Evolutionary conservation across 2,113 vertebrate species (phyloP).

Genomic region (Muscicapa adusta): DNA sequence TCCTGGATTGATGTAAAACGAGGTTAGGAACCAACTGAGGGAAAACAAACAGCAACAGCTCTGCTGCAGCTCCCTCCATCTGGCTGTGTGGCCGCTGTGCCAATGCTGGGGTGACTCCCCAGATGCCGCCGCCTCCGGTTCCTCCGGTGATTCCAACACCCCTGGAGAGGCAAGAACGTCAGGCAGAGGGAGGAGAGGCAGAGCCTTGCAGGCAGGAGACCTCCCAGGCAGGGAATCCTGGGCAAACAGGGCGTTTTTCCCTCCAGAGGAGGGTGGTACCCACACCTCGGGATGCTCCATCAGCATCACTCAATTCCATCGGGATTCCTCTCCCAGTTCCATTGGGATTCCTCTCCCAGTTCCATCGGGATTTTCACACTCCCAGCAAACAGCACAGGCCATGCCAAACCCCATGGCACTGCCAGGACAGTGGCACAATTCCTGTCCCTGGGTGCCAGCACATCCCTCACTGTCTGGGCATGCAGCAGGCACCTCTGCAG

Average conservation of each 20-base stretch:
- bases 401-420: not conserved
- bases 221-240: not conserved
- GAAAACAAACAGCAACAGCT: not conserved
- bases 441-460: not conserved
- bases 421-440: not conserved
- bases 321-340: not conserved
- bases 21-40: not conserved
- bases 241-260: not conserved
- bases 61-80: not conserved
- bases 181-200: not conserved
- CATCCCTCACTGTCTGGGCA: slow-evolving; percentile 1
- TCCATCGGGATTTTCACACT: not conserved
- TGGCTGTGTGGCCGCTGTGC: not conserved
- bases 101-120: not conserved
- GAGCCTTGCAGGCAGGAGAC: not conserved
- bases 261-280: not conserved
- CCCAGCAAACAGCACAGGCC: not conserved
- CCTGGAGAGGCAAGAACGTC: not conserved
- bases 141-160: not conserved
- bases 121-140: not conserved
- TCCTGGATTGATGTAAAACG: not conserved
- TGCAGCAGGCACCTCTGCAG: not conserved
- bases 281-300: not conserved
- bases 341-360: not conserved
- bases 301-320: rapidly evolving